Conservation (phyloP, 2,888 invertebrate genomes). For the Drosophila stalkeri region DNA sequence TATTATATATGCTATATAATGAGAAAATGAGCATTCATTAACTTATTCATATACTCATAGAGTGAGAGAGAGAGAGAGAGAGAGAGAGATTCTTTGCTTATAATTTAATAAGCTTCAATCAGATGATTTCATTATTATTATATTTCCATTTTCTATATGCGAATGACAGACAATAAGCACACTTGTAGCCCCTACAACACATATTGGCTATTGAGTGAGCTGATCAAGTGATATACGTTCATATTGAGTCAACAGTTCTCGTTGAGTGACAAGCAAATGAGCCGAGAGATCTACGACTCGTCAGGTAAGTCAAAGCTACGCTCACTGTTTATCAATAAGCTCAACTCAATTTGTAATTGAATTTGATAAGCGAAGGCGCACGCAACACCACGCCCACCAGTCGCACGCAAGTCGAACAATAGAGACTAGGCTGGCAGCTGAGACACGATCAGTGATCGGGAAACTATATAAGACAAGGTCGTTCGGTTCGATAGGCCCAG, state of each 20-base stretch:
- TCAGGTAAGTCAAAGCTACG: background rate
- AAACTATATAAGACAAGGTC: constrained; percentile 14
- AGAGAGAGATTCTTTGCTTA: background rate
- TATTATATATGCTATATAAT: background rate
- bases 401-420: background rate
- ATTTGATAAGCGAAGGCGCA: constrained; percentile 15
- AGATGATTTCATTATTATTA: background rate
- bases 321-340: constrained; percentile 24
- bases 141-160: background rate
- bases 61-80: background rate
- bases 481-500: background rate
- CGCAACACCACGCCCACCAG: constrained; percentile 6
- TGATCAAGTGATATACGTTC: constrained; percentile 15
- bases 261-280: constrained; percentile 2
- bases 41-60: background rate
- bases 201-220: background rate
- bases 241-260: constrained; percentile 4
- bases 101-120: background rate
- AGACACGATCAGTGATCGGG: background rate
- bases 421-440: background rate
- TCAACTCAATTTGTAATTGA: constrained; percentile 16
- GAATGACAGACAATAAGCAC: background rate
- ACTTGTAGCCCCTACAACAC: background rate
- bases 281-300: background rate
- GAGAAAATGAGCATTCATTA: constrained; percentile 2